Percentiles rank a stretch among this genome's conserved stretches.
Evolutionary conservation across 2,888 invertebrate genomes (phyloP).

Genomic region (Pollenia griseotomentosa): DNA sequence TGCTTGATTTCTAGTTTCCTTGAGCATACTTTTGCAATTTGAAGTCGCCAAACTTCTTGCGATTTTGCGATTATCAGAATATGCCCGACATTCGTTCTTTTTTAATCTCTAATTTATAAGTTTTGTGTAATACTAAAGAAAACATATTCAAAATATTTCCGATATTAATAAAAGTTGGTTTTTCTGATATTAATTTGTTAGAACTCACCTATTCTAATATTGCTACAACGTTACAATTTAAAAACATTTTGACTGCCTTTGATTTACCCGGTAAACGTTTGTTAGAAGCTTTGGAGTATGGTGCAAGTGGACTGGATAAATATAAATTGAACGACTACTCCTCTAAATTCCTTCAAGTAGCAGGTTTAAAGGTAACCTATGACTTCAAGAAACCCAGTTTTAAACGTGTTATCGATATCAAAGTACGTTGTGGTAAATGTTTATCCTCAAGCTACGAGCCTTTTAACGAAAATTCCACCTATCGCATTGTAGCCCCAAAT

Average conservation of each 20-base stretch:
- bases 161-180: too few species aligned
- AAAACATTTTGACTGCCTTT: conserved; percentile 90
- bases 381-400: conserved; percentile 87
- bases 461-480: conserved; percentile 86
- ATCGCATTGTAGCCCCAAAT: conserved; percentile 87
- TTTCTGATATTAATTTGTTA: conserved; percentile 79
- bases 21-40: too few species aligned
- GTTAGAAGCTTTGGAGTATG: conserved; percentile 87
- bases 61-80: too few species aligned
- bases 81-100: too few species aligned
- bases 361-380: conserved; percentile 85
- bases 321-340: too few species aligned
- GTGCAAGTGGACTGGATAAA: conserved; percentile 83
- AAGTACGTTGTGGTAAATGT: conserved; percentile 79
- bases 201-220: conserved; percentile 90
- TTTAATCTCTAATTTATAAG: too few species aligned
- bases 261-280: conserved; percentile 89
- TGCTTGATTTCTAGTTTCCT: too few species aligned
- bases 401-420: conserved; percentile 86
- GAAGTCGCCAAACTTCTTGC: too few species aligned
- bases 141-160: background rate
- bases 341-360: conserved; percentile 85
- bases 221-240: conserved; percentile 90
- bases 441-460: conserved; percentile 87
- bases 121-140: too few species aligned